Conservation (phyloP, 2,113 vertebrate species). For the Nettapus auritus region DNA sequence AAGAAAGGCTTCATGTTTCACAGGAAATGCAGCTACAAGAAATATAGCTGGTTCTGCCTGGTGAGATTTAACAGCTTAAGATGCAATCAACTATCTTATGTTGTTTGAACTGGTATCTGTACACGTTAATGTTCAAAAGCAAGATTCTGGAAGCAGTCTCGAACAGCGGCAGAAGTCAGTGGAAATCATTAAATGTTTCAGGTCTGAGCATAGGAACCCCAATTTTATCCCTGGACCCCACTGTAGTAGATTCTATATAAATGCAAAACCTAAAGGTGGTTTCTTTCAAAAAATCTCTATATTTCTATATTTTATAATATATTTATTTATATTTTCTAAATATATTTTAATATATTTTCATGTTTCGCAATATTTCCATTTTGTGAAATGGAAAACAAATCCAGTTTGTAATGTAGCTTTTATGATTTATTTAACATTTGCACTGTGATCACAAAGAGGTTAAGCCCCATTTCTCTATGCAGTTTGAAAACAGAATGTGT, state of each 20-base stretch:
- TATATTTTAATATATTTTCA: background rate
- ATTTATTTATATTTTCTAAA: background rate
- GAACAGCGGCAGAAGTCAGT: background rate
- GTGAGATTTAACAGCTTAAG: background rate
- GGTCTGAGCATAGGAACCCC: background rate
- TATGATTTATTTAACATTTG: background rate
- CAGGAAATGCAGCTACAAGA: background rate
- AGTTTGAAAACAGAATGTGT: background rate
- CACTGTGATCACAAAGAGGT: background rate
- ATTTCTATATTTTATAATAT: background rate
- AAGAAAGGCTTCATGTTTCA: background rate
- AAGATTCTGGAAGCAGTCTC: background rate
- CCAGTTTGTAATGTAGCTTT: background rate
- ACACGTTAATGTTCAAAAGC: background rate
- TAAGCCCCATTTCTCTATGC: background rate
- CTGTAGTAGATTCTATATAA: background rate
- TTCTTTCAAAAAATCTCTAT: background rate
- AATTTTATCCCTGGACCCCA: rapidly evolving
- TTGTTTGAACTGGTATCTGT: background rate
- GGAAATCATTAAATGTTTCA: background rate
- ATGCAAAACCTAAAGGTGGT: background rate
- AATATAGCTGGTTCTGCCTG: background rate
- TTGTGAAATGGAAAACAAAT: background rate
- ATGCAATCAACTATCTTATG: background rate
- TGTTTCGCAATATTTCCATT: background rate